Percentiles rank a stretch among this genome's conserved stretches.
These are phyloP conservation scores for Cydia splendana DNA, from an alignment of 1,140 invertebrate species.

Conservation along the genomic window DNA sequence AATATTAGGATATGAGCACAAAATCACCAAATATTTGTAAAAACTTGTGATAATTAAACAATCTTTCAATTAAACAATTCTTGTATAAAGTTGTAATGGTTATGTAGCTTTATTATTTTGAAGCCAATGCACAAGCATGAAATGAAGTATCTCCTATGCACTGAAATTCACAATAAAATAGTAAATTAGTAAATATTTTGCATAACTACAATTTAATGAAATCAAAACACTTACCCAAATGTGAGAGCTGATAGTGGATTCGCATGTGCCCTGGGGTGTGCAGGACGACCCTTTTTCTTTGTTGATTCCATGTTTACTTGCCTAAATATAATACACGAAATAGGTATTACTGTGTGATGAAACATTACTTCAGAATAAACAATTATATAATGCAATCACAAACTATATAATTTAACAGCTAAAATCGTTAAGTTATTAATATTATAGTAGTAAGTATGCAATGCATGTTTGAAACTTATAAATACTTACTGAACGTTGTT, in stretches of 20 bases:
- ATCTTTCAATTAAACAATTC: too few relatives aligned
- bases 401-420: neutral
- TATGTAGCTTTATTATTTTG: too few relatives aligned
- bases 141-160: too few relatives aligned
- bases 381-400: neutral
- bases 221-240: slow-evolving; percentile 73
- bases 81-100: too few relatives aligned
- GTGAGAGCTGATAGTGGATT: slow-evolving; percentile 79
- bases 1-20: too few relatives aligned
- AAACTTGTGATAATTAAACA: too few relatives aligned
- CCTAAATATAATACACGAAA: slow-evolving; percentile 26
- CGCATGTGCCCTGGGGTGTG: slow-evolving; percentile 78
- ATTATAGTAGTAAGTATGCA: neutral
- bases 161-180: too few relatives aligned
- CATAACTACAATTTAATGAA: neutral
- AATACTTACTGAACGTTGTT: slow-evolving; percentile 22
- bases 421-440: neutral
- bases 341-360: neutral
- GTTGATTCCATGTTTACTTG: slow-evolving; percentile 56
- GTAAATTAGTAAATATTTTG: too few relatives aligned
- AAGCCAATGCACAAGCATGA: too few relatives aligned
- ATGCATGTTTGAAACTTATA: slow-evolving; percentile 2
- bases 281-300: slow-evolving; percentile 63
- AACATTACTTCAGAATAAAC: neutral
- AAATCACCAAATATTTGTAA: too few relatives aligned